Evolutionary conservation across 2,113 vertebrate genomes (phyloP).

Genomic region (Chamaea fasciata): DNA sequence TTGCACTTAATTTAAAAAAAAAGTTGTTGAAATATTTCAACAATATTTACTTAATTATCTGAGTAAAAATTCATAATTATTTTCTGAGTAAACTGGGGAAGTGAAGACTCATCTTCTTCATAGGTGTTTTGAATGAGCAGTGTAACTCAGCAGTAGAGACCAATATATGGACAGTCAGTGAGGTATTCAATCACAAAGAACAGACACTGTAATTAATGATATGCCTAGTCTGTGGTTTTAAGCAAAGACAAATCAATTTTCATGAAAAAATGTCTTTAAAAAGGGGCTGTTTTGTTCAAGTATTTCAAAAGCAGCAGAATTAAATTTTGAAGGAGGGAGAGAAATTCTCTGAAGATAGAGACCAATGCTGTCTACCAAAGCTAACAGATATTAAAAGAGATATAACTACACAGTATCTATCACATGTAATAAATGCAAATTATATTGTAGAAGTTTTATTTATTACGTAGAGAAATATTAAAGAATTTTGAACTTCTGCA

Average conservation of each 20-base stretch:
- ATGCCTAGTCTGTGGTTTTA: neutral
- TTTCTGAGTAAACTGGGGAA: neutral
- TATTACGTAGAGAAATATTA: neutral
- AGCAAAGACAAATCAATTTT: neutral
- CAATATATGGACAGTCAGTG: neutral
- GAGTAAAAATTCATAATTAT: neutral
- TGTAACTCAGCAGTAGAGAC: neutral
- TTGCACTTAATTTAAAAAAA: neutral
- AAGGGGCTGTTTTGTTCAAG: neutral
- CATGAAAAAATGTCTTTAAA: neutral
- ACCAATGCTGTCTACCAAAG: neutral
- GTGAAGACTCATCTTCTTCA: neutral
- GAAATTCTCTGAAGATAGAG: neutral
- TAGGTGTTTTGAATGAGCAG: neutral
- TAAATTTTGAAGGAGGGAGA: neutral
- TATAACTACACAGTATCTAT: neutral
- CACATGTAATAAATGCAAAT: neutral
- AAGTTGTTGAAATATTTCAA: neutral
- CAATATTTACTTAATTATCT: neutral
- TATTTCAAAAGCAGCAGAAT: neutral
- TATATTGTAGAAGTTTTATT: neutral
- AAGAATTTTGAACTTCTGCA: neutral
- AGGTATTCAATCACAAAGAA: neutral
- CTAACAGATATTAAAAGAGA: constrained; percentile 1
- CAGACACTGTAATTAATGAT: neutral